Conservation (phyloP, 2,797 vertebrate species). For the Cryptoprocta ferox region DNA sequence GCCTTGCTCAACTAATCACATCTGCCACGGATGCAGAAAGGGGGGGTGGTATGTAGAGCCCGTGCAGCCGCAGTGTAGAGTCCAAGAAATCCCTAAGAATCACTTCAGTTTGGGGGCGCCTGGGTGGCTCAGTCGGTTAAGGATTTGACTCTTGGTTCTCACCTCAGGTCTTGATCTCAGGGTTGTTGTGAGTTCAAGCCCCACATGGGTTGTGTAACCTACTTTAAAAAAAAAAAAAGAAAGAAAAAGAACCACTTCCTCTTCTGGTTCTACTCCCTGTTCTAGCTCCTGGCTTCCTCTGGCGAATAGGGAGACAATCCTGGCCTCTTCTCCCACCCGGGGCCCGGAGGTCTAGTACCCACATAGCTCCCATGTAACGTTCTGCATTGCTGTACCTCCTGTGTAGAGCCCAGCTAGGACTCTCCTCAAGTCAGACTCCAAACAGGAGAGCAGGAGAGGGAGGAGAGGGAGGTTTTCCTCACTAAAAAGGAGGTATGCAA, state of each 20-base stretch:
- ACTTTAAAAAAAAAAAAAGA: too few species aligned
- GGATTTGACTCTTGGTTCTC: too few species aligned
- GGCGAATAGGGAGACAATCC: neutral
- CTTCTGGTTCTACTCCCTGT: neutral
- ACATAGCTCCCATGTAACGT: neutral
- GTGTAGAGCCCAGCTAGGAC: neutral
- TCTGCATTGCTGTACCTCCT: neutral
- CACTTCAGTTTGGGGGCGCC: neutral
- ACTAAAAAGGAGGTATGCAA: slow-evolving; percentile 24
- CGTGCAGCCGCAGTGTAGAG: too few species aligned
- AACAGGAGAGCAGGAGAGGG: neutral
- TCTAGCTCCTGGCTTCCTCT: neutral
- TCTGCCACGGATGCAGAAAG: neutral
- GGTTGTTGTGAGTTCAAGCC: too few species aligned
- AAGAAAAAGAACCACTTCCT: neutral
- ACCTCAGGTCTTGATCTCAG: too few species aligned
- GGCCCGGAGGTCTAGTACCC: neutral
- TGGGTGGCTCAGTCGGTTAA: too few species aligned
- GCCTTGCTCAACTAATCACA: neutral
- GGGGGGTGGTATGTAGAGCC: neutral
- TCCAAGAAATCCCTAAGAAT: neutral
- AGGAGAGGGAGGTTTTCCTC: neutral
- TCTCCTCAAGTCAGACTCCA: neutral
- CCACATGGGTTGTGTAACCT: too few species aligned
- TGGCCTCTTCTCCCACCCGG: neutral